Base-by-base conservation (phyloP, 1,140 invertebrate genomes). In the Megathymus violae region DNA sequence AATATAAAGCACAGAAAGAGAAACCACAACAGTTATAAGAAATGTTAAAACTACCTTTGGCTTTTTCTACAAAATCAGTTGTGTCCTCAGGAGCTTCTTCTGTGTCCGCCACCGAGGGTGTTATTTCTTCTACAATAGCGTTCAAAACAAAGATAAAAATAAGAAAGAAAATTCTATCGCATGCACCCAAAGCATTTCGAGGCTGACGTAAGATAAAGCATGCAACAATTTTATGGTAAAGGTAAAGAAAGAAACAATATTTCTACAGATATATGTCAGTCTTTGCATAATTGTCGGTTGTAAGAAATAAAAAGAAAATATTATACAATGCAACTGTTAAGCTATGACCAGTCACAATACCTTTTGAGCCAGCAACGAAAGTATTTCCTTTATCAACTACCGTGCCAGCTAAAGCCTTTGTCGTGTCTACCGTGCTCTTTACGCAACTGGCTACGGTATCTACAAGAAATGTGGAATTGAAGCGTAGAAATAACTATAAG, bases 51-150 rank as follows among this genome's bases (percentile, higher is more conserved):
- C 34, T 63, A 64, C 74, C 78, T 70, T 75, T 65, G 19, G 73
- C 69, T 31, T 61, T 69, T 67, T 70, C 67, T 51, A 81, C 14
- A 41, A 76, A 6, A 62, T 38, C 27, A 22, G 25, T 36, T 14
- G 61, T 25, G 7, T 54, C 63, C 46, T 46, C 54, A 17, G 25
- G 31, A 13, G 50, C 52, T 15, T 44, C 65, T 15, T 22, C 52
- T 13, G 41, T 46, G 43, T 58, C 68, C 54, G 54, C 52, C 65
- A 68, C 62, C 62, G 68, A 67, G 60, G 70, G 65, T 47, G 68
- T 74, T 59, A 80, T 50, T 59, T 73, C 74, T 67, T 80, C 78
- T 80, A 80, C 61, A 71, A 78, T 67, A 58, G 66, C 52, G 52
- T 71, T 71, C 13, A 67, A 64, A 64, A 62, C 22, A 61, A 46